These are phyloP conservation scores for Euura saliciscinereae DNA, from an alignment of 1,140 invertebrate genomes.

Conservation along the genomic window DNA sequence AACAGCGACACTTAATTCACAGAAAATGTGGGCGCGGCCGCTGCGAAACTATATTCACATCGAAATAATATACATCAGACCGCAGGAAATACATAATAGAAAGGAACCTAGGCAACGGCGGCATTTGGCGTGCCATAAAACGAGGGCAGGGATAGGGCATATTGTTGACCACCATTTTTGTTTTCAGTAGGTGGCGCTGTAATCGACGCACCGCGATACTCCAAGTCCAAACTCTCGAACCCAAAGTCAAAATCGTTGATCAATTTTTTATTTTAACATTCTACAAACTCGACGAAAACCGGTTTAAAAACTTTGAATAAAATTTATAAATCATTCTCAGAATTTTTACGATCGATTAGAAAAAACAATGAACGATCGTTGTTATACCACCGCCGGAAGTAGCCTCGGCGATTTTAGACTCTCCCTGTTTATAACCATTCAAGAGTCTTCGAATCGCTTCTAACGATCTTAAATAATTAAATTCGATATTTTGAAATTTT, in stretches of 20 bases:
- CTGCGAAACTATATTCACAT: conserved; percentile 39
- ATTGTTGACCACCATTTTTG: conserved; percentile 57
- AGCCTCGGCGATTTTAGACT: not conserved
- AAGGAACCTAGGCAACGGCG: conserved; percentile 47
- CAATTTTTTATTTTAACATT: not conserved
- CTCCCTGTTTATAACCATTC: too few relatives aligned
- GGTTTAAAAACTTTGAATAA: too few relatives aligned
- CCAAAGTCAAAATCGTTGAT: not conserved
- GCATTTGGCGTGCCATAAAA: conserved; percentile 55
- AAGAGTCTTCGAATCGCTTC: too few relatives aligned
- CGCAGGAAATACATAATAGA: conserved; percentile 50
- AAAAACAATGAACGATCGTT: not conserved
- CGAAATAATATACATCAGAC: conserved; percentile 39
- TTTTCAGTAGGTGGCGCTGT: conserved; percentile 54
- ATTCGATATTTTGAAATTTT: not conserved
- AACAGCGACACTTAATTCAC: conserved; percentile 42
- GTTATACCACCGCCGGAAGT: not conserved
- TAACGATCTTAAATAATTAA: too few relatives aligned
- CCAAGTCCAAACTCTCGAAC: not conserved
- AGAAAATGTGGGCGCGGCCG: conserved; percentile 32
- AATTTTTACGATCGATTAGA: not conserved
- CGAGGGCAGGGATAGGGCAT: conserved; percentile 54
- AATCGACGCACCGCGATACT: not conserved
- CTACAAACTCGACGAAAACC: too few relatives aligned
- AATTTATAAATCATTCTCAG: too few relatives aligned